These are phyloP conservation scores for Neosilurus hyrtlii DNA, from an alignment of 2,797 vertebrate species.

Conservation along the genomic window DNA sequence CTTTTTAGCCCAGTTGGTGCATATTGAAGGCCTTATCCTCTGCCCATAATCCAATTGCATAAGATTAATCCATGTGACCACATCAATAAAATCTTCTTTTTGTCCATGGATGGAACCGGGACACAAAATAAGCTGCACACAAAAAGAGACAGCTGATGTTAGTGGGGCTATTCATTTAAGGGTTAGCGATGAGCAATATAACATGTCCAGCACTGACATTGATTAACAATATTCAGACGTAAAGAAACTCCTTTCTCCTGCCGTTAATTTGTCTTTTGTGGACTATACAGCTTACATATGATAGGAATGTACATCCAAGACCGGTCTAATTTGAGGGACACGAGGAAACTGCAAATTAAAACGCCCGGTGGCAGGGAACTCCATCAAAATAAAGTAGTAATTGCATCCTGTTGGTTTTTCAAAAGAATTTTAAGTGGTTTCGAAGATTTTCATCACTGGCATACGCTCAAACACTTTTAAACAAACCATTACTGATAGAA, in stretches of 20 bases:
- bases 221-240: constrained; percentile 27
- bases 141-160: constrained; percentile 39
- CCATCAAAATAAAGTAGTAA: background rate
- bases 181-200: constrained; percentile 31
- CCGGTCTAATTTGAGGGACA: background rate
- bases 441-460: constrained; percentile 18
- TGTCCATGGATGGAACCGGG: constrained; percentile 51
- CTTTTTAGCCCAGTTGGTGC: constrained; percentile 63
- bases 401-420: constrained; percentile 9
- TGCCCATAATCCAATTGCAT: constrained; percentile 74
- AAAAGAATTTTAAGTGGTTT: constrained; percentile 26
- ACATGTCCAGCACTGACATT: constrained; percentile 23
- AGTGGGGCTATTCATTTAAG: constrained; percentile 40
- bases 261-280: background rate
- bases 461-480: constrained; percentile 20
- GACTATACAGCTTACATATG: too few species aligned
- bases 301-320: background rate
- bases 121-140: constrained; percentile 30
- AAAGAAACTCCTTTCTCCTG: background rate
- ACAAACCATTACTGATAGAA: constrained; percentile 34
- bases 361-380: background rate
- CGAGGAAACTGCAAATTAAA: constrained; percentile 15
- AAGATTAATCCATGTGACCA: constrained; percentile 72
- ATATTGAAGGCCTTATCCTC: constrained; percentile 70
- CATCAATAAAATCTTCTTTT: constrained; percentile 62